Percentiles rank a stretch among this genome's conserved stretches.
Evolutionary conservation across 2,797 vertebrate species (phyloP).

Genomic region (Ibycter americanus): DNA sequence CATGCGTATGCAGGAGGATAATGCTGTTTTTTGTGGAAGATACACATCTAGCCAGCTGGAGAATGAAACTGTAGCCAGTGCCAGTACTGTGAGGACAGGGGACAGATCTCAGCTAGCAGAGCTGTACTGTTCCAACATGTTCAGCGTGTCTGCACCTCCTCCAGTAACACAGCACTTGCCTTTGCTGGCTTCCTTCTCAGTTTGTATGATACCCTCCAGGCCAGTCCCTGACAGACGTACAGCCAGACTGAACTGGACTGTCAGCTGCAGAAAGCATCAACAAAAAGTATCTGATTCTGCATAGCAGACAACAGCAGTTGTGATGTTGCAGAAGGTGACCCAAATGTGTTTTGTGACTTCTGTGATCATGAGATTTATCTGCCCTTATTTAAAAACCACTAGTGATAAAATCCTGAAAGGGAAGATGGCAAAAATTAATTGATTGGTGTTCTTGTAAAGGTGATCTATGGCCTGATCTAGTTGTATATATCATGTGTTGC

Average conservation of each 20-base stretch:
- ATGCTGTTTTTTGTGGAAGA: not conserved
- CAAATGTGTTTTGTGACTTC: not conserved
- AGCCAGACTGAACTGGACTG: not conserved
- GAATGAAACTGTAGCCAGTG: not conserved
- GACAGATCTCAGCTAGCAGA: slow-evolving; percentile 29
- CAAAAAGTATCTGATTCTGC: not conserved
- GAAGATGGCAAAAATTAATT: not conserved
- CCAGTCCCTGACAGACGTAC: not conserved
- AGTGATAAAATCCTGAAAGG: not conserved
- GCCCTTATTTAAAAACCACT: not conserved
- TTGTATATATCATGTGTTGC: not conserved
- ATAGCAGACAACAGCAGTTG: not conserved
- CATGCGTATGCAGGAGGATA: not conserved
- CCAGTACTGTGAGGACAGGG: slow-evolving; percentile 25
- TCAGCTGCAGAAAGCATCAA: not conserved
- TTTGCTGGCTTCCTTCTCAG: not conserved
- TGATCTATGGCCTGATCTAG: not conserved
- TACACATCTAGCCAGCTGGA: not conserved
- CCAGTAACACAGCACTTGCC: not conserved
- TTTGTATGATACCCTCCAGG: not conserved
- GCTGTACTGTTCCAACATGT: slow-evolving; percentile 7
- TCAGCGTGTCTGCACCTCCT: not conserved
- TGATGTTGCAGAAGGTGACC: not conserved
- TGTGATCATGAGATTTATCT: not conserved
- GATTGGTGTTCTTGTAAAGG: not conserved